Base-by-base conservation (phyloP, 2,797 vertebrate species). In the Lacerta bilineata region DNA sequence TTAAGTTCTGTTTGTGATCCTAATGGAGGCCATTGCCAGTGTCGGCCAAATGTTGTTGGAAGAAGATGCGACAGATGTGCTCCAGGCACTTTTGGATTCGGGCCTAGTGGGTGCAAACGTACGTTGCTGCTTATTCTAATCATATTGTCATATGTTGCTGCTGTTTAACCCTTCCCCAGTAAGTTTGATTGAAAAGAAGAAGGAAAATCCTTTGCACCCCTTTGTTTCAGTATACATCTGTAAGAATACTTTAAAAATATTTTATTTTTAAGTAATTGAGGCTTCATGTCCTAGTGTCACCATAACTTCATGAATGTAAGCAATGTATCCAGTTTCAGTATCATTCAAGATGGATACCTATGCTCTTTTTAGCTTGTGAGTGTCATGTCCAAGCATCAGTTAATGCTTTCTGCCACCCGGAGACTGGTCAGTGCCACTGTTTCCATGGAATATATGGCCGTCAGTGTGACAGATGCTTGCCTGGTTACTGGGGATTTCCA, bases 401-500 rank as follows among this genome's bases (percentile, higher is more conserved):
- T 90, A 96, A 93, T 3, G 85, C 95, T 0, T 98, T 99, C 94
- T 99, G 99, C 0, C 95, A 98, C 0, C 95, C 97, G 2, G 84
- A 97, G 91, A 98, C 97, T 0, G 99, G 99, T 72, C 98, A 99
- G 97, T 99, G 99, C 81, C 96, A 91, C 25, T 99, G 99, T 91
- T 97, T 98, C 55, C 89, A 96, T 0, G 98, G 98, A 0, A 97
- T 97, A 0, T 98, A 97, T 0, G 94, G 98, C 1, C 98, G 98
- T 5, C 98, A 98, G 91, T 99, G 99, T 6, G 98, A 99, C 84
- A 97, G 93, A 61, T 99, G 99, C 91, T 96, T 99, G 81, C 98
- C 98, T 0, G 97, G 97, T n/a, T 97, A 98, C 95, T 99, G 99
- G 99, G 98, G 98, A 39, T 99, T 99, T 93, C 98, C 99, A 0